Evolutionary conservation across 2,797 vertebrate species (phyloP).

Genomic region (Cirrhinus mrigala): DNA sequence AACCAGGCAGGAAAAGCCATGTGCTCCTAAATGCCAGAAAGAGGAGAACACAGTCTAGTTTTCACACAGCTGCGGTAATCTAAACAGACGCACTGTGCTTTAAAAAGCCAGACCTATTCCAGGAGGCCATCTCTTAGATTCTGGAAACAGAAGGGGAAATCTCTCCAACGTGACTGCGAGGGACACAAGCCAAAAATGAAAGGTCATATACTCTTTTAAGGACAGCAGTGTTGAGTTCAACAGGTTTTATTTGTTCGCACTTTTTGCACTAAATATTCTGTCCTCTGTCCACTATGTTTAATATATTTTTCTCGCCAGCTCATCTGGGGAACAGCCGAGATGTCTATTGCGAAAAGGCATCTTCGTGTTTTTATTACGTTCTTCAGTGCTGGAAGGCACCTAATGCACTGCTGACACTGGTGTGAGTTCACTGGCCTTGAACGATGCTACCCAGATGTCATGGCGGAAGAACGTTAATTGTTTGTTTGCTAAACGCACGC

Average conservation of each 20-base stretch:
- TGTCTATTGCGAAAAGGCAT: neutral
- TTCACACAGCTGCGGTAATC: conserved; percentile 58
- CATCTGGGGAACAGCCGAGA: neutral
- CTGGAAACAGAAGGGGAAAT: conserved; percentile 51
- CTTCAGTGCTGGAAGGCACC: neutral
- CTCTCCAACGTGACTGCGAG: conserved; percentile 20
- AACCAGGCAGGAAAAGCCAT: conserved; percentile 43
- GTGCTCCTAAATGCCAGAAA: conserved; percentile 52
- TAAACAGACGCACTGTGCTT: conserved; percentile 56
- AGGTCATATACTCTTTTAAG: conserved; percentile 54
- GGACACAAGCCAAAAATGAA: conserved; percentile 46
- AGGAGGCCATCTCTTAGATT: conserved; percentile 51
- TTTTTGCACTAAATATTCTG: neutral
- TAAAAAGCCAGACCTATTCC: conserved; percentile 54
- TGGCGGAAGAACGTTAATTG: neutral
- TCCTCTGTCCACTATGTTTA: neutral
- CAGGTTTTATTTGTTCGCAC: conserved; percentile 25
- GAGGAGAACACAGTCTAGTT: conserved; percentile 45
- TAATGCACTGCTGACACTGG: neutral
- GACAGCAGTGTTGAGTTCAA: conserved; percentile 39
- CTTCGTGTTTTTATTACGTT: neutral
- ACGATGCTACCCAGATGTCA: conserved; percentile 5
- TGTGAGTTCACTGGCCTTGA: neutral
- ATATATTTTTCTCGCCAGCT: neutral
- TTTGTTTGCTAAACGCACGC: conserved; percentile 27